phyloP scores from a whole-genome alignment of 53 echinoderm and acorn worm genomes.

The Mesocentrotus franciscanus region DNA sequence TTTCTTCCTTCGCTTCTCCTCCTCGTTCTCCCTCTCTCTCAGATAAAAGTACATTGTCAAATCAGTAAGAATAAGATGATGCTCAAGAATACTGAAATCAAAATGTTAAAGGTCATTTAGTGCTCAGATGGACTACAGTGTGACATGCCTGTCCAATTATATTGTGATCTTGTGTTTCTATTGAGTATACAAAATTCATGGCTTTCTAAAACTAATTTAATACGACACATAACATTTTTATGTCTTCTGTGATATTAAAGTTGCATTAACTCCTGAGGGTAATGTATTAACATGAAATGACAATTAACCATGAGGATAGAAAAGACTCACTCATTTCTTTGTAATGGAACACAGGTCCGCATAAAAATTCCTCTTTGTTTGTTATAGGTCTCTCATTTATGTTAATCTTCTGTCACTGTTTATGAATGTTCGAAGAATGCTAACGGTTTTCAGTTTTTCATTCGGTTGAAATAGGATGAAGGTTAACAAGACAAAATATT shows the following conservation, averaged over 20 bases:
- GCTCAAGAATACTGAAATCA: background rate
- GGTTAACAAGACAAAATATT: too few species aligned
- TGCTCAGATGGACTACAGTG: background rate
- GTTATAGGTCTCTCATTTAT: background rate
- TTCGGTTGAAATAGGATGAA: background rate
- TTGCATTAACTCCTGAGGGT: background rate
- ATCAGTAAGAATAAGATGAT: background rate
- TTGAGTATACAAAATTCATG: background rate
- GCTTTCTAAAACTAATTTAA: background rate
- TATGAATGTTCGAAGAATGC: too few species aligned
- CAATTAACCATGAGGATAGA: too few species aligned
- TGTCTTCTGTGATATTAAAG: background rate
- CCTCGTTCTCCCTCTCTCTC: constrained; percentile 19
- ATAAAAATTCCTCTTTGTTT: background rate
- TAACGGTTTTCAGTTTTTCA: background rate
- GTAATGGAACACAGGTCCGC: too few species aligned
- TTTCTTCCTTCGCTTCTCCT: background rate
- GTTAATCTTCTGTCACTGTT: background rate
- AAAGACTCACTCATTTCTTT: too few species aligned
- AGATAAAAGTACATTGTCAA: background rate
- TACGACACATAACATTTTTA: background rate
- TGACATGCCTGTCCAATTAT: background rate
- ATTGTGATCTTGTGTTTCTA: background rate
- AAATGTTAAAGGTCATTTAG: background rate
- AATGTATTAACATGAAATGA: too few species aligned